phyloP scores from a whole-genome alignment of 2,797 vertebrate species.

The Zalophus californianus region DNA sequence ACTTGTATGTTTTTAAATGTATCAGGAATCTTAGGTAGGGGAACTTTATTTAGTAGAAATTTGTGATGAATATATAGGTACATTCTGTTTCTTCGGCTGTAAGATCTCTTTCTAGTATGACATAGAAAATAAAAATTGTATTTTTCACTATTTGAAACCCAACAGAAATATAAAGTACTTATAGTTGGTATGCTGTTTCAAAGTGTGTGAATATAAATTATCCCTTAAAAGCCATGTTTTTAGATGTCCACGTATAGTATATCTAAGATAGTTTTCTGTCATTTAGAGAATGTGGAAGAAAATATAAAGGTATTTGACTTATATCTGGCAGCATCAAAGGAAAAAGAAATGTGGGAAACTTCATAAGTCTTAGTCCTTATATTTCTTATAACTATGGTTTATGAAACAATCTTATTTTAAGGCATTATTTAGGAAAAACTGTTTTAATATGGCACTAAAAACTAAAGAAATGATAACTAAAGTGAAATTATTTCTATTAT shows the following conservation, averaged over 20 bases:
- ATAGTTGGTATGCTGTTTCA: background rate
- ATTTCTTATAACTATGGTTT: background rate
- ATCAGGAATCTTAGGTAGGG: background rate
- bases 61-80: background rate
- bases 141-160: background rate
- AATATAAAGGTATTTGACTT: background rate
- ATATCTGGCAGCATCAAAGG: background rate
- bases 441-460: background rate
- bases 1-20: background rate
- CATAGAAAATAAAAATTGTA: slow-evolving; percentile 29
- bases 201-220: background rate
- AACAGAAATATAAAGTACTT: background rate
- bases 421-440: background rate
- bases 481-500: slow-evolving; percentile 10
- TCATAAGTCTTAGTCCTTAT: background rate
- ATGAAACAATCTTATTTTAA: background rate
- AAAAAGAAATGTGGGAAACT: background rate
- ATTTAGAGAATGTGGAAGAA: background rate
- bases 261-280: background rate
- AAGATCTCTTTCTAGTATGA: background rate
- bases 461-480: background rate
- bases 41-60: background rate
- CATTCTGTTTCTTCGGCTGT: background rate
- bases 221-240: background rate
- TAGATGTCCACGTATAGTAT: background rate